Conservation (phyloP, 2,113 vertebrate genomes). For the Pantherophis guttatus region DNA sequence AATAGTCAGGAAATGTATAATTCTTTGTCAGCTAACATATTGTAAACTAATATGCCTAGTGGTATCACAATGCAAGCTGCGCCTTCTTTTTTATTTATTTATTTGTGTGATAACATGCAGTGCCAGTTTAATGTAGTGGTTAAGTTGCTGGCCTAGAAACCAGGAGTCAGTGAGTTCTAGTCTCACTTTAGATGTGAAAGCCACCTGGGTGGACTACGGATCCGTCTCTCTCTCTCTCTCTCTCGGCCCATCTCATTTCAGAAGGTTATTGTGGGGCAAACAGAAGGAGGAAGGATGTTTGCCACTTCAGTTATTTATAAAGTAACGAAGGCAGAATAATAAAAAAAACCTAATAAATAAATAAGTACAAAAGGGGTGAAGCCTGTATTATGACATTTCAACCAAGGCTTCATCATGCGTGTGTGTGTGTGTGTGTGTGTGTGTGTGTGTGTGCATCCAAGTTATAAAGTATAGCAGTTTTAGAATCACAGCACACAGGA, state of each 20-base stretch:
- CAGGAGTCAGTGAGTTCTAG: too few relatives aligned
- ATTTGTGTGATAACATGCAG: not conserved
- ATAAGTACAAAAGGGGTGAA: not conserved
- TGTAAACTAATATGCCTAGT: not conserved
- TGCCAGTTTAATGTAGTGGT: not conserved
- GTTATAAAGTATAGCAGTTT: not conserved
- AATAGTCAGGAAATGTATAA: not conserved
- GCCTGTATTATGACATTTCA: not conserved
- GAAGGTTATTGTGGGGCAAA: too few relatives aligned
- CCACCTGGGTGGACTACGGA: too few relatives aligned
- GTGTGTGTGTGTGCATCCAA: not conserved
- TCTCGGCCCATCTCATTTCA: too few relatives aligned
- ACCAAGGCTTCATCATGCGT: not conserved
- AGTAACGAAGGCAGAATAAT: too few relatives aligned
- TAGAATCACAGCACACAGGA: not conserved
- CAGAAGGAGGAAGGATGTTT: too few relatives aligned
- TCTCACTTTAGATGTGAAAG: too few relatives aligned
- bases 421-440: too few relatives aligned
- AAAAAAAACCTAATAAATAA: not conserved
- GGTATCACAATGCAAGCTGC: not conserved
- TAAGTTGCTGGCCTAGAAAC: not conserved
- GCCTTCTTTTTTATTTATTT: not conserved
- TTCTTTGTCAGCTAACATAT: not conserved
- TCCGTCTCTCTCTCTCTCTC: too few relatives aligned
- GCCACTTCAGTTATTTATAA: too few relatives aligned